These are phyloP conservation scores for Agrilus biguttatus DNA, from an alignment of 2,888 invertebrate genomes.

Conservation along the genomic window DNA sequence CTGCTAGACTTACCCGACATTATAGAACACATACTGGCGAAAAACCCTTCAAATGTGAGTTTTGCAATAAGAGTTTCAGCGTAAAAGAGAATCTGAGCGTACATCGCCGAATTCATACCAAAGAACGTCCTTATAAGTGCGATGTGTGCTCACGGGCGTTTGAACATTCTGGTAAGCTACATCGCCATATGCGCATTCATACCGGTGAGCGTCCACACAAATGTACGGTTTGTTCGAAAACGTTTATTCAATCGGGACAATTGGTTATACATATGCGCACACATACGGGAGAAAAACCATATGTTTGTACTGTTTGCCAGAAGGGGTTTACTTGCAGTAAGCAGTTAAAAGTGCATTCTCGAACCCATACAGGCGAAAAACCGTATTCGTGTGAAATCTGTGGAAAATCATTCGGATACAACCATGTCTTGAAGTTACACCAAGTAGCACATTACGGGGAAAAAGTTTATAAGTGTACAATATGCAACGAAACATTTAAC, in stretches of 20 bases:
- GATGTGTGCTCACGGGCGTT: conserved; percentile 79
- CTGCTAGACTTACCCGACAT: conserved; percentile 70
- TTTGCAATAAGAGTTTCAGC: conserved; percentile 83
- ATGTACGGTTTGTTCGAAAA: conserved; percentile 75
- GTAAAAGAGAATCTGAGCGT: conserved; percentile 87
- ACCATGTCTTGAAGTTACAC: conserved; percentile 78
- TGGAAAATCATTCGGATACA: conserved; percentile 81
- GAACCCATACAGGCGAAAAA: conserved; percentile 83
- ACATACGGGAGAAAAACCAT: conserved; percentile 76
- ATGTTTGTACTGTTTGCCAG: conserved; percentile 64
- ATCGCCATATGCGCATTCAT: conserved; percentile 82
- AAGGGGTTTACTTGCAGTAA: conserved; percentile 89
- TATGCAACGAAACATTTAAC: conserved; percentile 81
- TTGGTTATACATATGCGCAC: conserved; percentile 83
- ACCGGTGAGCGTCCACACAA: conserved; percentile 84
- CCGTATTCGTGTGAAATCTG: conserved; percentile 87
- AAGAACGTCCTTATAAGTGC: conserved; percentile 82
- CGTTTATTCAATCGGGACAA: conserved; percentile 84
- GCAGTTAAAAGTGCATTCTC: conserved; percentile 79
- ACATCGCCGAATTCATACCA: conserved; percentile 79
- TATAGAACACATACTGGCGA: conserved; percentile 85
- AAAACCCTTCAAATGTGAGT: conserved; percentile 79
- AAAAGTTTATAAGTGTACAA: conserved; percentile 84
- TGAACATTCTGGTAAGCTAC: conserved; percentile 80
- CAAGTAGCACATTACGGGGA: conserved; percentile 79